Evolutionary conservation across 2,113 vertebrate species (phyloP).

Genomic region (Myotis davidii): DNA sequence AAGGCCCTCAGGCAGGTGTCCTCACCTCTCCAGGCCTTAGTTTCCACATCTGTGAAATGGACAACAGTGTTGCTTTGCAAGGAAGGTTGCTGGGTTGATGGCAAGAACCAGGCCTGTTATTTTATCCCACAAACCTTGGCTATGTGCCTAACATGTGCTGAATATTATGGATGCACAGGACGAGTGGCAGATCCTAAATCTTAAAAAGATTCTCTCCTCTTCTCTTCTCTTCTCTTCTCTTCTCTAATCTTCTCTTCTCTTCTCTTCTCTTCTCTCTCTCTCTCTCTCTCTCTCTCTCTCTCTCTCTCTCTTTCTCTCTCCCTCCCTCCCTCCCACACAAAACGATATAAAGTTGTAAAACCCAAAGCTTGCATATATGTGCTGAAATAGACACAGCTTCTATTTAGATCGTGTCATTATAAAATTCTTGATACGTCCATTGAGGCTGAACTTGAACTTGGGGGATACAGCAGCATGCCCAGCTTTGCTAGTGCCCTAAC

Average conservation of each 20-base stretch:
- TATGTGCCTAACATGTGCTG: not conserved
- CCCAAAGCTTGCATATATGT: not conserved
- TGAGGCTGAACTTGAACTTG: not conserved
- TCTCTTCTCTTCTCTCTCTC: not conserved
- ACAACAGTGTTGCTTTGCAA: accelerated
- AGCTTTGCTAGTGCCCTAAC: not conserved
- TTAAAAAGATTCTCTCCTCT: not conserved
- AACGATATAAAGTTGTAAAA: constrained; percentile 1
- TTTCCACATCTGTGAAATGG: not conserved
- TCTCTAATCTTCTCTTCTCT: not conserved
- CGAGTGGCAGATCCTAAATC: not conserved
- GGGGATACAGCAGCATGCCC: not conserved
- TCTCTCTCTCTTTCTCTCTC: too few relatives aligned
- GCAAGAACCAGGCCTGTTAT: not conserved
- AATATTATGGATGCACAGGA: not conserved
- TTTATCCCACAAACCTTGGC: not conserved
- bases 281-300: not conserved
- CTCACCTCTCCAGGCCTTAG: not conserved
- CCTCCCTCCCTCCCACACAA: not conserved
- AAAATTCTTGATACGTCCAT: not conserved
- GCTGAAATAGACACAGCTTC: not conserved
- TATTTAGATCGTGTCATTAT: not conserved
- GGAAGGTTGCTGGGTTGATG: not conserved
- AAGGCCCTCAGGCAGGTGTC: not conserved
- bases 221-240: too few relatives aligned